phyloP scores from a whole-genome alignment of 2,113 vertebrate genomes.

The Sprattus sprattus region DNA sequence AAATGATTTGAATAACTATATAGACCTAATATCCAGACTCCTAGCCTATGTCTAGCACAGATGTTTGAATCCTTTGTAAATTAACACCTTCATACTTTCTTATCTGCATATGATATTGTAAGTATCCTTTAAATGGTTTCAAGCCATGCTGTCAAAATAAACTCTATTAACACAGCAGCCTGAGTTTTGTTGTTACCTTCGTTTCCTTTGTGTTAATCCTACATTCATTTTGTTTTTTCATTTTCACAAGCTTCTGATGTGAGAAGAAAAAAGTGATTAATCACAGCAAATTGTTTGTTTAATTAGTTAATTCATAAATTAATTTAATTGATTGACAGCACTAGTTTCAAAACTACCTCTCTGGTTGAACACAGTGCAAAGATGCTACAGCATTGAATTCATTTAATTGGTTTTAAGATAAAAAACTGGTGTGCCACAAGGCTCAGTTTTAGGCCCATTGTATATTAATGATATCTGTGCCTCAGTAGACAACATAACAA shows the following conservation, averaged over 20 bases:
- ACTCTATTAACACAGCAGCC: not conserved
- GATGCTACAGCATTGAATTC: not conserved
- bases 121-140: not conserved
- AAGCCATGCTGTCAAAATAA: not conserved
- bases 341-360: not conserved
- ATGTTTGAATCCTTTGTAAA: not conserved
- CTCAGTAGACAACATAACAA: not conserved
- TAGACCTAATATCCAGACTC: not conserved
- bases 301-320: too few species aligned
- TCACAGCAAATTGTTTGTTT: not conserved
- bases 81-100: not conserved
- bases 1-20: not conserved
- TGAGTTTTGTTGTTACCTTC: too few species aligned
- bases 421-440: not conserved
- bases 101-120: not conserved
- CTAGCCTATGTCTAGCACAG: not conserved
- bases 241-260: too few species aligned
- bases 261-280: not conserved
- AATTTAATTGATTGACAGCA: too few species aligned
- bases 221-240: too few species aligned
- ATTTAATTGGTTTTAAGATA: not conserved
- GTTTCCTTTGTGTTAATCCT: too few species aligned
- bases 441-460: not conserved
- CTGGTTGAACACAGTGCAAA: not conserved
- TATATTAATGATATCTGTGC: not conserved